A percentile compares a stretch with the other conserved stretches of the same genome.
Evolutionary conservation across 2,113 vertebrate species (phyloP).

Genomic region (Jaculus jaculus): DNA sequence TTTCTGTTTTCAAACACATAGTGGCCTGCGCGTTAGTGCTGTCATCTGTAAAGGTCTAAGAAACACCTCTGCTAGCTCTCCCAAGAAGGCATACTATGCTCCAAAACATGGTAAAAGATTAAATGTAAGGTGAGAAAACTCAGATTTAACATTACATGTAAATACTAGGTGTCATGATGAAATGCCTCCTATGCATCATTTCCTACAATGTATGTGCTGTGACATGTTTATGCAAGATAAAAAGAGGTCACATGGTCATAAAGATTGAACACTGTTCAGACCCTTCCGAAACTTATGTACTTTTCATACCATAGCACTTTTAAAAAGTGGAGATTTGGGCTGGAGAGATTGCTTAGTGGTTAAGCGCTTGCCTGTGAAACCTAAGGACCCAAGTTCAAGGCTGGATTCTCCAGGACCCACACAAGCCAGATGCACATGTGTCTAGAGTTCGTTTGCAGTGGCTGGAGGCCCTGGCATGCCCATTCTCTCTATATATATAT

Average conservation of each 20-base stretch:
- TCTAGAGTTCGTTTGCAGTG: too few species aligned
- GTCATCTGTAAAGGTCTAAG: not conserved
- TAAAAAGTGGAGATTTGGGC: too few species aligned
- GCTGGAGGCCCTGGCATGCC: too few species aligned
- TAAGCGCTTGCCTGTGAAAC: too few species aligned
- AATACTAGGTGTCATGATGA: not conserved
- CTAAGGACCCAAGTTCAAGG: too few species aligned
- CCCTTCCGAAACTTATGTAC: not conserved
- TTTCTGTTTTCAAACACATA: not conserved
- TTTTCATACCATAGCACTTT: too few species aligned
- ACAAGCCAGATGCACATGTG: too few species aligned
- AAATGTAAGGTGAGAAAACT: not conserved
- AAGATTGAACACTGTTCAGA: not conserved
- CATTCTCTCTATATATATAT: too few species aligned
- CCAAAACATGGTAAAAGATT: not conserved
- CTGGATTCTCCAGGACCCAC: too few species aligned
- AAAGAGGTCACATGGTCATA: not conserved
- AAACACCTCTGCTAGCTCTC: not conserved
- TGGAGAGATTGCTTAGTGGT: too few species aligned
- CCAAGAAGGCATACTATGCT: not conserved
- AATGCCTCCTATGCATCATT: not conserved
- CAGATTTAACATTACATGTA: not conserved
- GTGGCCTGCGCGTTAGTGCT: not conserved
- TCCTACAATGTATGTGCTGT: not conserved
- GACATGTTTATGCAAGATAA: not conserved